Conservation (phyloP, 2,113 vertebrate genomes). For the Chunga burmeisteri region DNA sequence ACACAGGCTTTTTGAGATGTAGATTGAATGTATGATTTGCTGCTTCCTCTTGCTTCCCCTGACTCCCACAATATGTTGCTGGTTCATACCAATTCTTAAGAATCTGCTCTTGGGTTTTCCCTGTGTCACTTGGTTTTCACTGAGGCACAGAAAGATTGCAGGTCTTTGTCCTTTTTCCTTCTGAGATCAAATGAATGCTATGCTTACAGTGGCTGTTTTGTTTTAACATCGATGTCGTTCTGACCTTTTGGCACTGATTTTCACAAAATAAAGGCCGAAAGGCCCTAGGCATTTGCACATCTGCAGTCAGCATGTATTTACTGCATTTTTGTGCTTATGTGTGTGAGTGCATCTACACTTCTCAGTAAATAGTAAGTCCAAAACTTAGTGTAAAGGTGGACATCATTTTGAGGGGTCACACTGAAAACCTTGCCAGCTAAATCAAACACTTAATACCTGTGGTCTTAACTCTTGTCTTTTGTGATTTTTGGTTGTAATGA, state of each 20-base stretch:
- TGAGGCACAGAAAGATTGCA: not conserved
- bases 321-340: too few species aligned
- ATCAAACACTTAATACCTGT: not conserved
- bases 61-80: not conserved
- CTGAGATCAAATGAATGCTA: not conserved
- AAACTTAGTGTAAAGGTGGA: not conserved
- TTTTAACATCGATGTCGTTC: not conserved
- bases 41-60: not conserved
- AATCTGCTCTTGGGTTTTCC: not conserved
- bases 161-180: not conserved
- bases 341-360: not conserved
- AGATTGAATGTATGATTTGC: not conserved
- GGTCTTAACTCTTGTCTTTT: not conserved
- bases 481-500: not conserved
- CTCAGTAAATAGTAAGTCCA: not conserved
- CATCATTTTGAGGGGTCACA: not conserved
- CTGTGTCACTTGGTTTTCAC: not conserved
- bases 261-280: not conserved
- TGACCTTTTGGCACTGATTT: not conserved
- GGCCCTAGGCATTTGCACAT: not conserved
- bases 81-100: not conserved
- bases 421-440: not conserved
- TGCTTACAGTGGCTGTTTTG: not conserved
- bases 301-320: not conserved
- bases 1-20: conserved; percentile 1